Conservation (phyloP, 2,888 invertebrate species). For the Temnothorax rugatulus region DNA sequence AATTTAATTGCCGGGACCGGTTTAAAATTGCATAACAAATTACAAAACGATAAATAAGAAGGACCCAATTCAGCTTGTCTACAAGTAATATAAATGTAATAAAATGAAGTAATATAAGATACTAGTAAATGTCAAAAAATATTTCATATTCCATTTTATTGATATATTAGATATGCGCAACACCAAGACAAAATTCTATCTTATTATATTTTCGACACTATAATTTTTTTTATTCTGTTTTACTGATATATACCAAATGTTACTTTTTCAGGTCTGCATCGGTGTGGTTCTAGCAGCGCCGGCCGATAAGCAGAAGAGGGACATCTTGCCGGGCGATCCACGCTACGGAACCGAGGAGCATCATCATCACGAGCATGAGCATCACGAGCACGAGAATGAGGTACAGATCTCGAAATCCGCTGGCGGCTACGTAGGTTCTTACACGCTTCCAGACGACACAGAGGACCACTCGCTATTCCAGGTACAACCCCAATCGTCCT, state of each 20-base stretch:
- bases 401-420: conserved; percentile 62
- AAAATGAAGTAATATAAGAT: neutral
- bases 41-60: conserved; percentile 46
- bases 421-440: conserved; percentile 66
- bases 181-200: neutral
- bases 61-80: neutral
- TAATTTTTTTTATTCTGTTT: neutral
- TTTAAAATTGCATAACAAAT: conserved; percentile 40
- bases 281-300: conserved; percentile 78
- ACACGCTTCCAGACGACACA: conserved; percentile 12
- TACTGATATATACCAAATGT: neutral
- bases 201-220: neutral
- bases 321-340: conserved; percentile 82
- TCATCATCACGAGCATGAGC: conserved; percentile 78
- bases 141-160: neutral
- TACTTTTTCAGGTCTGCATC: conserved; percentile 78
- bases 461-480: conserved; percentile 39
- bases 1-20: conserved; percentile 20
- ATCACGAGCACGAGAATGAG: conserved; percentile 66
- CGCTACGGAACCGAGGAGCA: conserved; percentile 83
- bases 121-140: neutral
- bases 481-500: conserved; percentile 48
- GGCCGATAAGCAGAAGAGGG: conserved; percentile 74
- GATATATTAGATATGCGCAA: neutral
- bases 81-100: neutral